These are phyloP conservation scores for Graptemys geographica DNA, from an alignment of 2,797 vertebrate genomes.

Conservation along the genomic window DNA sequence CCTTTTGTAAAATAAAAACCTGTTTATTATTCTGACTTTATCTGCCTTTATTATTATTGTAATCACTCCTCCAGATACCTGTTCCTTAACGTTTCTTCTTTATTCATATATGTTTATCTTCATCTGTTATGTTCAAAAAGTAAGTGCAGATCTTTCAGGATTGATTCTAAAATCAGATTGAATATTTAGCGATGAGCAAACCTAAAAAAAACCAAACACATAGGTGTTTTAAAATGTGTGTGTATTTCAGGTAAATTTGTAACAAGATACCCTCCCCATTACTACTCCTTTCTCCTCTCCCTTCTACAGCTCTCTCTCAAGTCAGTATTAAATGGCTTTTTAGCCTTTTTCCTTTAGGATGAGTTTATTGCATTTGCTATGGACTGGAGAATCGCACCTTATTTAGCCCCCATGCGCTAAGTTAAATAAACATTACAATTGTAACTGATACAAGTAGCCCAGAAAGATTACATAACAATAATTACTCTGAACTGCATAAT, in stretches of 20 bases:
- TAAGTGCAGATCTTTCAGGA: constrained; percentile 68
- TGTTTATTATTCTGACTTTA: constrained; percentile 1
- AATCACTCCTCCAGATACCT: not conserved
- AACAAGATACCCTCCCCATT: not conserved
- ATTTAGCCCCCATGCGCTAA: not conserved
- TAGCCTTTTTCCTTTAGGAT: not conserved
- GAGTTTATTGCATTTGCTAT: not conserved
- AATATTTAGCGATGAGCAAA: constrained; percentile 81
- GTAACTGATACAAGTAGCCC: not conserved
- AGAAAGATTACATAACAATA: not conserved
- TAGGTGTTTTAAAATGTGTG: not conserved
- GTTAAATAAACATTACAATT: not conserved
- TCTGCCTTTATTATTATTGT: not conserved
- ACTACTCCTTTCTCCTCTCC: not conserved
- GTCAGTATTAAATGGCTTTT: not conserved
- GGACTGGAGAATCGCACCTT: not conserved
- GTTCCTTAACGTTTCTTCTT: constrained; percentile 26
- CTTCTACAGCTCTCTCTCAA: not conserved
- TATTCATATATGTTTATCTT: constrained; percentile 52
- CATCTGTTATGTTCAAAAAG: constrained; percentile 76
- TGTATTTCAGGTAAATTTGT: not conserved
- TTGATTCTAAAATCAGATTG: constrained; percentile 75
- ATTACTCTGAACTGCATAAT: not conserved
- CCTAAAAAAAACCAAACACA: constrained; percentile 67
- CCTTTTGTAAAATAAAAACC: not conserved